A percentile compares a stretch with the other conserved stretches of the same genome.
Evolutionary conservation across 1,140 invertebrate species (phyloP).

Genomic region (Brachionus calyciflorus): DNA sequence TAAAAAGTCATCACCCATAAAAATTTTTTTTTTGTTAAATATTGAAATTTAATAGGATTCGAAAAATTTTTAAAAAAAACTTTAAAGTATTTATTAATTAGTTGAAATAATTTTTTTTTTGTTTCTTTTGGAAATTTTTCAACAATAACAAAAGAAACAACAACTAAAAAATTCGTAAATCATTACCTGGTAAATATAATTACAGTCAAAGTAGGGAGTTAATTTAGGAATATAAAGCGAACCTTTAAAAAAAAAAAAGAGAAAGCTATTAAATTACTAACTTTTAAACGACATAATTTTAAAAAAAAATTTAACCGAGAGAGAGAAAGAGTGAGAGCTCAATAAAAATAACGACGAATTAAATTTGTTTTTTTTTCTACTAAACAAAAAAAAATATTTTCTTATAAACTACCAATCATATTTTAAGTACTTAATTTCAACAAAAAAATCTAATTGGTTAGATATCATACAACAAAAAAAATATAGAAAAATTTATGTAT

Average conservation of each 20-base stretch:
- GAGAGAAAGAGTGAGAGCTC: no score
- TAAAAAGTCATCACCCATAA: neutral
- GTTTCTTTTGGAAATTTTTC: neutral
- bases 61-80: neutral
- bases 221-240: neutral
- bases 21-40: no score
- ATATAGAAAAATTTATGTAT: no score
- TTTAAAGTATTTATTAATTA: neutral
- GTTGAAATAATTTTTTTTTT: neutral
- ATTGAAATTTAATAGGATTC: slow-evolving; percentile 35
- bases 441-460: slow-evolving; percentile 7
- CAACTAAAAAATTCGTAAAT: neutral
- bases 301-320: no score
- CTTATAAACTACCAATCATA: neutral
- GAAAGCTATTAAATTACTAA: slow-evolving; percentile 42
- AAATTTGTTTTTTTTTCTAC: no score
- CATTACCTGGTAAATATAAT: slow-evolving; percentile 37
- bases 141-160: neutral
- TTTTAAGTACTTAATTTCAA: no score
- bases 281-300: slow-evolving; percentile 32
- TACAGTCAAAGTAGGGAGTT: slow-evolving; percentile 11
- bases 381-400: no score
- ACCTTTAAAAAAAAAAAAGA: neutral
- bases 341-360: no score
- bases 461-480: no score